Evolutionary conservation across 2,113 vertebrate species (phyloP).

Genomic region (Platichthys stellatus): DNA sequence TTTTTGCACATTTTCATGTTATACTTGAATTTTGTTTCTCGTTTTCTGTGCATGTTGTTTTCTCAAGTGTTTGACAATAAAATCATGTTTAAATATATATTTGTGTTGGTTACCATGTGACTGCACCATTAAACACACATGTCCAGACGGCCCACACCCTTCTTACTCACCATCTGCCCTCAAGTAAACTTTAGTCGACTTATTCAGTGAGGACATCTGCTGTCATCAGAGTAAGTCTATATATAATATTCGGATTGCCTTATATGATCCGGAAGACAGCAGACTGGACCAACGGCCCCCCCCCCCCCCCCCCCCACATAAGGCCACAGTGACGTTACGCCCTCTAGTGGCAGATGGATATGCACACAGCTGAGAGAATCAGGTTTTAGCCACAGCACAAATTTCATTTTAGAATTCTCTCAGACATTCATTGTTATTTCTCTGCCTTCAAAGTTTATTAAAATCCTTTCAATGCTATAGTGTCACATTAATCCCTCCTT

Average conservation of each 20-base stretch:
- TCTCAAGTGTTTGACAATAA: slow-evolving; percentile 33
- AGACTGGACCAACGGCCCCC: not conserved
- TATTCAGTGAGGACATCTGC: no score
- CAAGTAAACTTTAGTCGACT: no score
- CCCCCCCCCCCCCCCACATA: no score
- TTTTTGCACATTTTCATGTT: slow-evolving; percentile 47
- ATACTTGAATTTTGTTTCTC: slow-evolving; percentile 49
- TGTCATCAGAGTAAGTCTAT: not conserved
- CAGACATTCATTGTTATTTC: not conserved
- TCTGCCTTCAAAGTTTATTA: not conserved
- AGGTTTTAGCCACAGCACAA: not conserved
- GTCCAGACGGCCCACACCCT: no score
- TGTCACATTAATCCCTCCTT: not conserved
- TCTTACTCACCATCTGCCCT: no score
- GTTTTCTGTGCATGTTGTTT: not conserved
- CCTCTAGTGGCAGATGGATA: slow-evolving; percentile 51
- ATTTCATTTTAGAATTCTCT: not conserved
- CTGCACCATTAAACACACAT: no score
- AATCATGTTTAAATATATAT: not conserved
- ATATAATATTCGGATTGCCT: slow-evolving; percentile 4
- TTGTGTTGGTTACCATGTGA: not conserved
- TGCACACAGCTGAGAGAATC: not conserved
- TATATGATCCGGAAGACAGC: not conserved
- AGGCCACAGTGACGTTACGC: slow-evolving; percentile 16
- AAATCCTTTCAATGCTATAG: not conserved